Conservation (phyloP, 1,140 invertebrate species). For the Anastrepha obliqua region DNA sequence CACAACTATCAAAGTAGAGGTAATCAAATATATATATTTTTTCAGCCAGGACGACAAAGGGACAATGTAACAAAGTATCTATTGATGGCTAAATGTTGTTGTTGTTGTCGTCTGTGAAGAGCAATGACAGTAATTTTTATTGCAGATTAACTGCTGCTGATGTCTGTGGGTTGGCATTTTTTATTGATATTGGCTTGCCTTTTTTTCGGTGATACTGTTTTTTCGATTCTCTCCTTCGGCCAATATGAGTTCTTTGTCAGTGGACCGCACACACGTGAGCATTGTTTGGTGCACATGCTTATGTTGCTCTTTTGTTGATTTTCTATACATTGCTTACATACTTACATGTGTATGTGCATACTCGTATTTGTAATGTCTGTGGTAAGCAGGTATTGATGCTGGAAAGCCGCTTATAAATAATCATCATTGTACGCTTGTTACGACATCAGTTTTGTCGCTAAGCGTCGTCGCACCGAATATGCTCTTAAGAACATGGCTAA, state of each 20-base stretch:
- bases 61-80: slow-evolving; percentile 14
- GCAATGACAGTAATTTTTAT: slow-evolving; percentile 47
- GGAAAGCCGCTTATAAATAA: slow-evolving; percentile 34
- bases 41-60: not conserved
- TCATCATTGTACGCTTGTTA: slow-evolving; percentile 40
- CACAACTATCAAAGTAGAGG: slow-evolving; percentile 42
- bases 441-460: slow-evolving; percentile 30
- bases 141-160: slow-evolving; percentile 53
- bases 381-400: slow-evolving; percentile 40
- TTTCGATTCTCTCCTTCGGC: slow-evolving; percentile 5
- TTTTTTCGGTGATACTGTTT: slow-evolving; percentile 33
- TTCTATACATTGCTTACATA: not conserved
- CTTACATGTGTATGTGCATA: not conserved
- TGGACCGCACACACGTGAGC: slow-evolving; percentile 41
- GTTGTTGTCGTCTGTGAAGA: slow-evolving; percentile 15
- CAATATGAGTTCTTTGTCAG: slow-evolving; percentile 35
- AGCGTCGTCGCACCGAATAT: not conserved
- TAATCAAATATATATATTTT: slow-evolving; percentile 12
- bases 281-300: slow-evolving; percentile 1
- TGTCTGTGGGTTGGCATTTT: slow-evolving; percentile 40
- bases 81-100: not conserved
- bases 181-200: slow-evolving; percentile 4
- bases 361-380: not conserved
- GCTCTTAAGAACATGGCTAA: too few species aligned
- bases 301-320: not conserved